Conservation (phyloP, 2,888 invertebrate genomes). For the Osmoderma eremita region DNA sequence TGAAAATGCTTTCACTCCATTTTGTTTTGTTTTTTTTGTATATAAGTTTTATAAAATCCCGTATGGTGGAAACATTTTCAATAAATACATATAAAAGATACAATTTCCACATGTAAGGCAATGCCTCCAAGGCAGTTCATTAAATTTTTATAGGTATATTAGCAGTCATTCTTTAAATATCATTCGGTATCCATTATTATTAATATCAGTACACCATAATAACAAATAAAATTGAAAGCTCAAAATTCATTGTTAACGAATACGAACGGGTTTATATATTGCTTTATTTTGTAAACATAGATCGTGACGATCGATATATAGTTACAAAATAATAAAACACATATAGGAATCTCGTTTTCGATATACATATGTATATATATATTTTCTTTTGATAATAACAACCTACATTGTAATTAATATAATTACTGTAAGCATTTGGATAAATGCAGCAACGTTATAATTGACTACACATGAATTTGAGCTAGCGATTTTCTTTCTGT, state of each 20-base stretch:
- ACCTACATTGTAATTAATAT: constrained; percentile 36
- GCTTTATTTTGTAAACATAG: constrained; percentile 13
- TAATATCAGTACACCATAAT: constrained; percentile 34
- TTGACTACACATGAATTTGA: constrained; percentile 36
- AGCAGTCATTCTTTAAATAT: constrained; percentile 49
- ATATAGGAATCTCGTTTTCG: constrained; percentile 4
- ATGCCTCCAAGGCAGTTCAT: constrained; percentile 59
- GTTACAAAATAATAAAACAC: constrained; percentile 4
- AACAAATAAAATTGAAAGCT: constrained; percentile 38
- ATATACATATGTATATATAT: too few species aligned
- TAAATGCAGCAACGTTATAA: constrained; percentile 35
- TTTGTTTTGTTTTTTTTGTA: constrained; percentile 29
- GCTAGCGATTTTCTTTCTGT: constrained; percentile 36
- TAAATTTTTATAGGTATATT: constrained; percentile 51
- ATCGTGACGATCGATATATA: background rate
- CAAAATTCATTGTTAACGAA: constrained; percentile 39
- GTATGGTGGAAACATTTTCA: constrained; percentile 47
- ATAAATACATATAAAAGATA: constrained; percentile 59
- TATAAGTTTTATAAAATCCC: constrained; percentile 40
- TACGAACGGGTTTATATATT: constrained; percentile 29
- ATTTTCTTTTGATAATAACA: constrained; percentile 21
- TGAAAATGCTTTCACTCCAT: constrained; percentile 42
- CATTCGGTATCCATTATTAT: constrained; percentile 39
- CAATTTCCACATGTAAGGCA: constrained; percentile 60
- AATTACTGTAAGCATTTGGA: constrained; percentile 36